Base-by-base conservation (phyloP, 2,797 vertebrate species). In the Merluccius polli region DNA sequence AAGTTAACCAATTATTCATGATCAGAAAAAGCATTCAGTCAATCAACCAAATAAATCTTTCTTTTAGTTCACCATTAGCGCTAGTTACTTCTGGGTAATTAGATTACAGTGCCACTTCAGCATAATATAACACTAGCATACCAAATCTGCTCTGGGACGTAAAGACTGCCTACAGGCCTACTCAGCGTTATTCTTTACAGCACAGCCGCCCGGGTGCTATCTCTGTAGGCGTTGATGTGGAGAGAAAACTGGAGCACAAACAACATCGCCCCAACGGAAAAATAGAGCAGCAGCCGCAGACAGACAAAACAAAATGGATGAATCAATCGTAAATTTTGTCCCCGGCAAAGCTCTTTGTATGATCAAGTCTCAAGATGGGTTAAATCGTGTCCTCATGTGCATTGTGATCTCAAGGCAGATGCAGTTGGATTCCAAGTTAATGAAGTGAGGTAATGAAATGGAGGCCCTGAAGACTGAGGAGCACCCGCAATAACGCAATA, bases 201-300 rank as follows among this genome's bases (percentile, higher is more conserved):
- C 16, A 9, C 67, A 69, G 24, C 31, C 12, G n/a, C 59, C 15
- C 48, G 21, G 30, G 52, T n/a, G 32, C 32, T 27, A 30, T 16
- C 32, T 63, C 4, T 13, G 4, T 7, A 84, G 83, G 82, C 69
- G 77, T 48, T 1, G 41, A 44, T 16, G 41, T 27, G 59, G 59
- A 65, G 59, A 27, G 24, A 27, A 65, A 65, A 10, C 10, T 65
- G 59, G 59, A 65, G n/a, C 59, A 27, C 12, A 1, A 24, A n/a
- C 52, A 59, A 59, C 52, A 6, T 44, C 41, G 2, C 41, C 41
- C 21, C 4, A n/a, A 27, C 52, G 2, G n/a, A 27, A 27, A 24
- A 63, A 10, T 24, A 3, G 1, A 63, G 52, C 48, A 38, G 33
- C 36, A 8, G 33, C 33, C 1, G 21, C 48, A n/a, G 6, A 41